Base-by-base conservation (phyloP, 2,113 vertebrate genomes). In the Vulpes ferrilata region DNA sequence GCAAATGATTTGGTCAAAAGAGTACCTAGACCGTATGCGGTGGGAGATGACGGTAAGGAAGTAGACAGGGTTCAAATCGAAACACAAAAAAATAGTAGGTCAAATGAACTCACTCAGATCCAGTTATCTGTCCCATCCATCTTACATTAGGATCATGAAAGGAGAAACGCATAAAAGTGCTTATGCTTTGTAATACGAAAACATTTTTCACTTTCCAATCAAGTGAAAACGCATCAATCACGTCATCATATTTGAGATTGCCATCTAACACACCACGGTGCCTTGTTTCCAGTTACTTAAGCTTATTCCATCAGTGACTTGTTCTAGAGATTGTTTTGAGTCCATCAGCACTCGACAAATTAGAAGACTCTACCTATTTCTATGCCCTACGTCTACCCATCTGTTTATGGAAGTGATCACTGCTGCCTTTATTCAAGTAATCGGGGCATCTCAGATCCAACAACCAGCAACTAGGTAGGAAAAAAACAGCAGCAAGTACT, bases 11-110 rank as follows among this genome's bases (percentile, higher is more conserved):
- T 64, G 35, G 13, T 82, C 78, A 74, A 25, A 59, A 76, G 32
- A 57, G 10, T 25, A 60, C 4, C 60, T 13, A 81, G 48, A 23
- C 13, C 74, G 1, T 8, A 23, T 38, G 7, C 55, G 9, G 19
- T n/a, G 11, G 79, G 20, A 93, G 62, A 85, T 35, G 51, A 83
- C 43, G 38, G 22, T 74, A 62, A 51, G 8, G 10, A 86, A 57
- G 11, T 48, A 55, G 35, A 74, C 22, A 65, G 55, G 22, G 20
- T 73, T 93, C 57, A 78, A 95, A 92, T 81, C 16, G 74, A 57
- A 86, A 93, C 88, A 86, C 64, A 88, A 87, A 96, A 74, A 74
- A 74, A 57, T 76, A 96, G 65, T 89, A 78, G 55, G 43, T 22
- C 30, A 84, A 53, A 51, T 38, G 80, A 16, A 82, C 27, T 48